Evolutionary conservation across 2,113 vertebrate species (phyloP), one percentile per base, ranked within the genome.

Genomic region (Hippopotamus amphibius): DNA sequence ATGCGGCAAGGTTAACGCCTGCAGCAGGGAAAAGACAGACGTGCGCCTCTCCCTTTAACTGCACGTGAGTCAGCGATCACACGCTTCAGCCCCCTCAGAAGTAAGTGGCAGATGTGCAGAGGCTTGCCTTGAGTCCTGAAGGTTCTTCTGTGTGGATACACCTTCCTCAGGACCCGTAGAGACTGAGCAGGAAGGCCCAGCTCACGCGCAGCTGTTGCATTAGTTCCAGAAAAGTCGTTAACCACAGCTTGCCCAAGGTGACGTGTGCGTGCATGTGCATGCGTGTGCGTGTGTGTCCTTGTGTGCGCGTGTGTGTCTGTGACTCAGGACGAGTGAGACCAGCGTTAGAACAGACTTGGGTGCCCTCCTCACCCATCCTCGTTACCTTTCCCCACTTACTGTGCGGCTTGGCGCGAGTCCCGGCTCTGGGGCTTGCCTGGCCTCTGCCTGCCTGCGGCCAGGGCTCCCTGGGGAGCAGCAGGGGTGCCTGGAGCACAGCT

Each of bases 171-270:
- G n/a, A 57, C 55, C 7, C 28, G 6, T 4, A 33, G 22, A 48
- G 17, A 7, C 46, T 13, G 8, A 15, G 30, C 17, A 3, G 8
- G 13, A n/a, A 21, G 53, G 24, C 37, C 37, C 43, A 2, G 10
- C 28, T 88, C 26, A 0, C 14, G 33, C 26, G 30, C 53, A 41
- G 2, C 5, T 12, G 48, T 61, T 17, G 43, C 22, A 6, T 19
- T 17, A 37, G 66, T 15, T 69, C 93, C 69, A 13, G 37, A 5
- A 10, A 4, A 57, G 80, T 30, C 26, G 11, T 50, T 3, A 11
- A 43, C 22, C 1, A 5, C 3, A 10, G 26, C 15, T 66, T 17
- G 10, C 55, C 46, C 81, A 41, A 0, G 0, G 46, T 17, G 30
- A 48, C 19, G 24, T 84, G 16, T 48, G 28, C 13, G 9, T 69